Base-by-base conservation (phyloP, 2,797 vertebrate species). In the Characodon lateralis region DNA sequence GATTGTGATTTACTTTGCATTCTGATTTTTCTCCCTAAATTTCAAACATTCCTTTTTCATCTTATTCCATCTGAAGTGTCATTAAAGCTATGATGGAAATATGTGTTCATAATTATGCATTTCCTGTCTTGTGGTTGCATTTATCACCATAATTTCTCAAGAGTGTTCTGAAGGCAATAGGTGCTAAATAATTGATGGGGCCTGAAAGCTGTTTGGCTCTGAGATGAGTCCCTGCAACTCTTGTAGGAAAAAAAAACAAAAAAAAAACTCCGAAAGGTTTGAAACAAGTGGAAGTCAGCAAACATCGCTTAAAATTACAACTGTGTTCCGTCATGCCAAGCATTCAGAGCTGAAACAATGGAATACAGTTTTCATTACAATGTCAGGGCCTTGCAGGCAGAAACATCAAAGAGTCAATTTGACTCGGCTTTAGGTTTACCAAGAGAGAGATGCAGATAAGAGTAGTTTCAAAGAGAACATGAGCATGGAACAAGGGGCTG, bases 131-230 rank as follows among this genome's bases (percentile, higher is more conserved):
- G 74, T 82, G 77, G 81, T 78, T 89, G 83, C 83, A 81, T 88
- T 91, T 79, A 86, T 92, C 82, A 77, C 78, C 77, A 80, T 91
- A 78, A 89, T 92, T 91, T 90, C 76, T 85, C 74, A 31, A 68
- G 83, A 77, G 83, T 84, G 91, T 87, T 86, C 90, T 81, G 71
- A 79, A 83, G 88, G 87, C 85, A 91, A 78, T 82, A 81, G 72
- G 77, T 22, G 10, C 71, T 88, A 81, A 89, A 94, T 93, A 89
- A 95, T 93, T 91, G 87, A 94, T 90, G 88, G 84, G 41, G 82
- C 86, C 87, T 92, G 87, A 91, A 83, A 92, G 88, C 87, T 80
- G 88, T 80, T 85, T 89, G 85, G 81, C 79, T 86, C 71, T 79
- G 70, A 71, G 69, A 87, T 78, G 84, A 89, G 74, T 74, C 56